Evolutionary conservation across 2,113 vertebrate species (phyloP).

Genomic region (Notechis scutatus): DNA sequence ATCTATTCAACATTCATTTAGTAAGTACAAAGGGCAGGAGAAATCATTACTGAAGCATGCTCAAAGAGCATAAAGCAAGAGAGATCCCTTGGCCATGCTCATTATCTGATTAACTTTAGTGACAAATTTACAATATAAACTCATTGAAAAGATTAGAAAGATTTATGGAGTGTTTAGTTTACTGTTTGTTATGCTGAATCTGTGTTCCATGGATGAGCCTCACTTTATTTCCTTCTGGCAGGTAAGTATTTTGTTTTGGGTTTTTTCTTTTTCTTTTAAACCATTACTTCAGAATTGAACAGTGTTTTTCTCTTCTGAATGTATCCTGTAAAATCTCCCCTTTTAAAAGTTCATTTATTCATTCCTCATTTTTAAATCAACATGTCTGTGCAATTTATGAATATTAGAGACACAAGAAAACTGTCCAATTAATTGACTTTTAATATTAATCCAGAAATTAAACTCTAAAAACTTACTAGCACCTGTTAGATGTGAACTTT

Average conservation of each 20-base stretch:
- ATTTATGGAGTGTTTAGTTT: conserved; percentile 38
- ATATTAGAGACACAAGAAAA: neutral
- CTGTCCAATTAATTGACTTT: neutral
- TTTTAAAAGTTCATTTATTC: neutral
- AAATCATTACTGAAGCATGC: conserved; percentile 54
- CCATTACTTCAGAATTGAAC: neutral
- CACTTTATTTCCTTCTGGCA: conserved; percentile 40
- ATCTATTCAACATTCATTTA: conserved; percentile 60
- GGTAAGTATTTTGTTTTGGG: conserved; percentile 13
- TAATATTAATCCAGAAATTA: neutral
- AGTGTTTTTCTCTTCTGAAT: neutral
- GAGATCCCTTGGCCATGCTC: conserved; percentile 41
- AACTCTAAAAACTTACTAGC: neutral
- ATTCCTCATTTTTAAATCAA: neutral
- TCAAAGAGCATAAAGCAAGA: conserved; percentile 43
- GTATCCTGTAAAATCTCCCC: neutral
- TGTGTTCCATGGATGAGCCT: conserved; percentile 12
- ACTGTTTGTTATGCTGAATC: conserved; percentile 24
- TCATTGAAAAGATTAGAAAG: conserved; percentile 32
- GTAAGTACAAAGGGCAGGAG: conserved; percentile 51
- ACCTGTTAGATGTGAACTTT: neutral
- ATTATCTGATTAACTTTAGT: conserved; percentile 45
- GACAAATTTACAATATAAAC: conserved; percentile 35
- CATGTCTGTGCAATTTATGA: neutral
- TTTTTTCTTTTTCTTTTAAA: conserved; percentile 7